Conservation (phyloP, 2,113 vertebrate species). For the Dolichotis patagonum region DNA sequence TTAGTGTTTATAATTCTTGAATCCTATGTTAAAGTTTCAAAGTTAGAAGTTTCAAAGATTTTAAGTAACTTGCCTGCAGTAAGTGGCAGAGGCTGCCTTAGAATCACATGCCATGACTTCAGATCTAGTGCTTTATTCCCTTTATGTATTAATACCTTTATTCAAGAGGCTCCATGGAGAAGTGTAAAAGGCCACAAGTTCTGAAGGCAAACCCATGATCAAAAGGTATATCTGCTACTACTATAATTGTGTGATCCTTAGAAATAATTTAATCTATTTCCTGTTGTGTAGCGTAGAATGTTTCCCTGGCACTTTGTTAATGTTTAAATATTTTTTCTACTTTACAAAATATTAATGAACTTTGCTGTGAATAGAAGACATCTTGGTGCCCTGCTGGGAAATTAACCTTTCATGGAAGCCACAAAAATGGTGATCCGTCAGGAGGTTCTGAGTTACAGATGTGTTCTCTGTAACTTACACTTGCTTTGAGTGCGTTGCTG, state of each 20-base stretch:
- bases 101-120: background rate
- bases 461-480: background rate
- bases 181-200: background rate
- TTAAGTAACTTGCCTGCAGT: background rate
- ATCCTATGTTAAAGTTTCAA: background rate
- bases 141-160: background rate
- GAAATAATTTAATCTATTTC: background rate
- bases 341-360: background rate
- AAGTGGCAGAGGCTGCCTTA: background rate
- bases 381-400: background rate
- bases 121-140: background rate
- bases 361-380: background rate
- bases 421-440: background rate
- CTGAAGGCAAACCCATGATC: background rate
- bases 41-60: background rate
- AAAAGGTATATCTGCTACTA: background rate
- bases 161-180: background rate
- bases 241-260: background rate
- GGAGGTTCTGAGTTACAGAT: background rate
- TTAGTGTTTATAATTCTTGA: conserved; percentile 7
- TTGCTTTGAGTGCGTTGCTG: background rate
- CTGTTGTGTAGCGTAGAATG: background rate
- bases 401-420: background rate
- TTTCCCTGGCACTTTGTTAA: background rate
- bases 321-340: background rate